Evolutionary conservation across 1,140 invertebrate species (phyloP), one percentile per base, ranked within the genome.

Genomic region (Lepidurus couesii): DNA sequence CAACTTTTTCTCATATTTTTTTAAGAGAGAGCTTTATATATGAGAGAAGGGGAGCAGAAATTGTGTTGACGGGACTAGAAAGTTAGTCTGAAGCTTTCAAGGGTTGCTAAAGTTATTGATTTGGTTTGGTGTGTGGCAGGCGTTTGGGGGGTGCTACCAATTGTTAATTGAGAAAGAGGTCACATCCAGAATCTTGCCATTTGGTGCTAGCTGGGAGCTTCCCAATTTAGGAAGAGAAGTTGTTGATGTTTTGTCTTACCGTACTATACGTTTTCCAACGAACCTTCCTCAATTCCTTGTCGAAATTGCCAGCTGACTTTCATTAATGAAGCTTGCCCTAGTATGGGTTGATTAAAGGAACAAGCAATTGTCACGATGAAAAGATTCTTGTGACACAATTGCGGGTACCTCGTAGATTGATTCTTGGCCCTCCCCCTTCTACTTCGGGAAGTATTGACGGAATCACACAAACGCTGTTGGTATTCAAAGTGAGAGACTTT

Each of bases 1-100:
- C 53, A 65, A 65, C 47, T 21, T 65, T 21, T 65, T 65, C 8
- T n/a, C 21, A 16, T 65, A n/a, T 65, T n/a, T 65, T 65, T 65
- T 65, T 21, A 73, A 78, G 53, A 75, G 43, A 78, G 53, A 78
- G 21, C 42, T 53, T 42, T 53, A 78, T 53, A 78, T 34, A 42
- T 42, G 9, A 44, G 26, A 53, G 26, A 73, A 74, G 45, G 16
- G 45, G 13, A 42, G 47, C 43, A 47, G 75, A 42, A 44, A 44
- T 65, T 65, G 16, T 9, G 53, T 65, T 65, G 53, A 65, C 13
- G 53, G 21, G 53, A 21, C 53, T n/a, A 65, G 53, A 13, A 65
- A 65, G 53, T 21, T 21, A 65, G 53, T 21, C 8, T 65, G 21
- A 65, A 65, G 53, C 53, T 65, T 65, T 7, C 13, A 65, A 13